Conservation (phyloP, 2,113 vertebrate genomes). For the Maccullochella peelii region DNA sequence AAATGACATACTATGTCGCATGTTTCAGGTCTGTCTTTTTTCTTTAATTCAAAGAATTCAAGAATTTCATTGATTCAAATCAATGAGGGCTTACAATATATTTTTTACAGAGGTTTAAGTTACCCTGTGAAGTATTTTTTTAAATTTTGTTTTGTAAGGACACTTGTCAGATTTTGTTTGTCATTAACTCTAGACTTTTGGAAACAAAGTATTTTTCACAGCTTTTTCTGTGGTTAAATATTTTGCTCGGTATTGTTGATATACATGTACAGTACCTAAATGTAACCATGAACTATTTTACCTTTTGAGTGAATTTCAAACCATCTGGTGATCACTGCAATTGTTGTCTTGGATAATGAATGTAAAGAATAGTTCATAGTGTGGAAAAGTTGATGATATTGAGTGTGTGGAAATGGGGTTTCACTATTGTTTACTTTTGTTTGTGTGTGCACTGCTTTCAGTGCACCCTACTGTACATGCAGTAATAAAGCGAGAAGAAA, state of each 20-base stretch:
- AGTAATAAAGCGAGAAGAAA: conserved; percentile 66
- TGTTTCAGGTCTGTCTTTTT: conserved; percentile 11
- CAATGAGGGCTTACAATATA: conserved; percentile 4
- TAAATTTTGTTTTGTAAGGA: conserved; percentile 29
- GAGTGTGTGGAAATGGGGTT: not conserved
- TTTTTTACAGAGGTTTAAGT: conserved; percentile 26
- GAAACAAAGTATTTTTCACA: conserved; percentile 36
- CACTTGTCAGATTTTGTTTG: conserved; percentile 42
- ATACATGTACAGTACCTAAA: conserved; percentile 26
- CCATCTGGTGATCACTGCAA: not conserved
- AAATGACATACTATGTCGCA: not conserved
- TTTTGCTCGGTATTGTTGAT: conserved; percentile 17
- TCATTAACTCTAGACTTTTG: conserved; percentile 2
- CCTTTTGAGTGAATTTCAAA: conserved; percentile 13
- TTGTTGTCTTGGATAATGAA: conserved; percentile 33
- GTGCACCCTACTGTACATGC: conserved; percentile 57
- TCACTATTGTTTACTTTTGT: conserved; percentile 39
- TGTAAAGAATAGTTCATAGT: not conserved
- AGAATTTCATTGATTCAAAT: too few relatives aligned
- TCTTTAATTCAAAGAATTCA: too few relatives aligned
- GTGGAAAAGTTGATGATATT: not conserved
- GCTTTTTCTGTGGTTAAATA: conserved; percentile 22
- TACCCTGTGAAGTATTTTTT: conserved; percentile 9
- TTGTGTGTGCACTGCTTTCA: conserved; percentile 53
- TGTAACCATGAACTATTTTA: conserved; percentile 15